Percentiles rank a stretch among this genome's conserved stretches.
Evolutionary conservation across 2,888 invertebrate species (phyloP).

Genomic region (Caenorhabditis sp.): DNA sequence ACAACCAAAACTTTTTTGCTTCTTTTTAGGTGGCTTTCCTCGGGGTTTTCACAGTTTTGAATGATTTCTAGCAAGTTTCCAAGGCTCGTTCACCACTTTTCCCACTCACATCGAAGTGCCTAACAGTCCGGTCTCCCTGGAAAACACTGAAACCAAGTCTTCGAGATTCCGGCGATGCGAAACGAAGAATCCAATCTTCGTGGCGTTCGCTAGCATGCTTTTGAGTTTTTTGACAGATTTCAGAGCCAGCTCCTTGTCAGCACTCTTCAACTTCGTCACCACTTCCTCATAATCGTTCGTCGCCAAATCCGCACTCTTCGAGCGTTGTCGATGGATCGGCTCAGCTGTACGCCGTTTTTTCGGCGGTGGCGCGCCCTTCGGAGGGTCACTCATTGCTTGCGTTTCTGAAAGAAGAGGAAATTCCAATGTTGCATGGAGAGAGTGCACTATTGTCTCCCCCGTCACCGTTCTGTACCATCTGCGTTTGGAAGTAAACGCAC

Average conservation of each 20-base stretch:
- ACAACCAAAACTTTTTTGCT: too few species aligned
- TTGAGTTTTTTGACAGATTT: conserved; percentile 53
- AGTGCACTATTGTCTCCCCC: neutral
- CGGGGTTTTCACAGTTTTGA: neutral
- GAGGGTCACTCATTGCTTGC: neutral
- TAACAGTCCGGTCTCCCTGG: conserved; percentile 50
- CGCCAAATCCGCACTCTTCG: conserved; percentile 11
- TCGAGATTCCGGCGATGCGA: conserved; percentile 45
- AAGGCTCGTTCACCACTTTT: too few species aligned
- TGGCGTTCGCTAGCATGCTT: conserved; percentile 35
- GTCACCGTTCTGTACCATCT: conserved; percentile 29
- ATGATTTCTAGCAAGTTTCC: neutral
- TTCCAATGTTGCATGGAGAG: neutral
- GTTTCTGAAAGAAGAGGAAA: neutral
- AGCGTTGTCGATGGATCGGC: neutral
- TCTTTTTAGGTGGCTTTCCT: neutral
- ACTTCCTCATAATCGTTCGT: conserved; percentile 45
- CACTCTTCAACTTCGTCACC: conserved; percentile 28
- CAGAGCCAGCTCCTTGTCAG: conserved; percentile 36
- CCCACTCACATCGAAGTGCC: conserved; percentile 52
- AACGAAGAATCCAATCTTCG: conserved; percentile 49
- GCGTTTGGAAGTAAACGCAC: neutral
- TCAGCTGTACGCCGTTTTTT: conserved; percentile 24
- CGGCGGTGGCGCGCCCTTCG: conserved; percentile 8
- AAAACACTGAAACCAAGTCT: conserved; percentile 47